Evolutionary conservation across 2,797 vertebrate species (phyloP), one percentile per base, ranked within the genome.

Genomic region (Manis pentadactyla): DNA sequence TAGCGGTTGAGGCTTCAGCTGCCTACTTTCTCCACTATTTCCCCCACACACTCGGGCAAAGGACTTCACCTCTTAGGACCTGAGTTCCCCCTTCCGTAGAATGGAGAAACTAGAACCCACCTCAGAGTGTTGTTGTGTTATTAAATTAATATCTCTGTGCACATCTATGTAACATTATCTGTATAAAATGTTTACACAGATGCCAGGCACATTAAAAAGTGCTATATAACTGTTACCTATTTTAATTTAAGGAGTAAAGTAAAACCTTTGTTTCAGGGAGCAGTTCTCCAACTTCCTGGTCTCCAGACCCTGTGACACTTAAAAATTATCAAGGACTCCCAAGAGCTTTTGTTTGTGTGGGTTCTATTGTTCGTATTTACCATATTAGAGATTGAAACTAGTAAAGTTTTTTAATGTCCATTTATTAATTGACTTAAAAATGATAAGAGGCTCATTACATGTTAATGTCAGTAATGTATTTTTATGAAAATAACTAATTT

Each of bases 1-100:
- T 27, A 0, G 27, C 1, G 46, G 39, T 51, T 49, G 7, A 14
- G 27, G 19, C 3, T 17, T 13, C 55, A 0, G 21, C 17, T 0
- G 63, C 92, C 46, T 14, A 27, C 12, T 17, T 19, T 42, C 68
- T 39, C 29, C 19, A 0, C 15, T 23, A 0, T 4, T 4, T 0
- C 13, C 7, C 17, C 29, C 0, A 0, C 51, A 17, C 34, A n/a
- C 51, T 1, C 34, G 0, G 12, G 37, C 49, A 42, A 75, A 5
- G 51, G 49, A 10, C n/a, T 23, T 37, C 19, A 13, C 31, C 4
- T 37, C 61, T 15, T 3, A 8, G 51, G 29, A 1, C 51, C 34
- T 6, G 4, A 17, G 53, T 49, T 10, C 53, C 71, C 10, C 8
- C 4, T 8, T 29, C 18, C 25, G 19, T 29, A 46, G 63, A 34